phyloP scores from a whole-genome alignment of 2,113 vertebrate genomes.

The Gallinago media region DNA sequence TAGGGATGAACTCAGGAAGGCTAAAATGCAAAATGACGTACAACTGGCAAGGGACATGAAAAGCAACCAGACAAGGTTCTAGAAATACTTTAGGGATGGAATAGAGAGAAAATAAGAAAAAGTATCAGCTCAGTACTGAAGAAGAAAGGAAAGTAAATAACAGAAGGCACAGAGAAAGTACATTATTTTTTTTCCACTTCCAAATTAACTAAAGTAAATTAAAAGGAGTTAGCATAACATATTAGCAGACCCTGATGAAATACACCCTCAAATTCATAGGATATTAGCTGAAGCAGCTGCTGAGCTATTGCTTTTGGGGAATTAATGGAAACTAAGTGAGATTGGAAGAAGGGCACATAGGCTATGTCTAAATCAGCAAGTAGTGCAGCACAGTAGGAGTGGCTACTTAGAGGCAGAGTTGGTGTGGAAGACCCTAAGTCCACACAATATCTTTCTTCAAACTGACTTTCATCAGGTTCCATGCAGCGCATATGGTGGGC shows the following conservation, averaged over 20 bases:
- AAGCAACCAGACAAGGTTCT: not conserved
- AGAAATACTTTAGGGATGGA: constrained; percentile 24
- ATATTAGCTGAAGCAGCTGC: not conserved
- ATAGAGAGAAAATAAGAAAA: not conserved
- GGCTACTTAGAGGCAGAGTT: not conserved
- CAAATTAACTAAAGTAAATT: not conserved
- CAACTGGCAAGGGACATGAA: constrained; percentile 3
- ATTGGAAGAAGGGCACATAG: not conserved
- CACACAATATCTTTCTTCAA: not conserved
- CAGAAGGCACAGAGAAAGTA: not conserved
- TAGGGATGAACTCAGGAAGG: constrained; percentile 18
- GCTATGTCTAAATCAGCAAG: not conserved
- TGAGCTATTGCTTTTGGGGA: not conserved
- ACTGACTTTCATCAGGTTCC: not conserved
- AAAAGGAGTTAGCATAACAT: not conserved
- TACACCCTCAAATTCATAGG: not conserved
- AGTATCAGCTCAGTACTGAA: not conserved
- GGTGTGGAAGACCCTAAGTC: not conserved
- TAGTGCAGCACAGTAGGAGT: not conserved
- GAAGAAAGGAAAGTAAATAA: not conserved
- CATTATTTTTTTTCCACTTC: not conserved
- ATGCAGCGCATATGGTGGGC: not conserved
- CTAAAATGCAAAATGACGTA: constrained; percentile 46
- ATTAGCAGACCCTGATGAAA: not conserved
- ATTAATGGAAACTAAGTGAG: not conserved